Percentiles rank a stretch among this genome's conserved stretches.
Conservation (phyloP, 2,888 invertebrate species). For the Apamea anceps region DNA sequence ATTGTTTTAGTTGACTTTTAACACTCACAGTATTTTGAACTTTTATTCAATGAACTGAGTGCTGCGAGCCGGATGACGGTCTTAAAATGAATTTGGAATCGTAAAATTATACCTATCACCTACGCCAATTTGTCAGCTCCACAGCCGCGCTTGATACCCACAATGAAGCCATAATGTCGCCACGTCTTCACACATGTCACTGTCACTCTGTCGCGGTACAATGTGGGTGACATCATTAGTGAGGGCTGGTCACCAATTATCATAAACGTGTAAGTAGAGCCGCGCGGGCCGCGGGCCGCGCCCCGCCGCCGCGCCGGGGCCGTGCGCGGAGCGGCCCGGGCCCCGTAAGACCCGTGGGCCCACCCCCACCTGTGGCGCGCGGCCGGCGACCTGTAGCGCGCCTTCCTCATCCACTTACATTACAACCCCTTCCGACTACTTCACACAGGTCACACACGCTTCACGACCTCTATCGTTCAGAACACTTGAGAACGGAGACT, state of each 20-base stretch:
- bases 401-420: constrained; percentile 32
- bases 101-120: not conserved
- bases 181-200: constrained; percentile 2
- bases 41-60: not conserved
- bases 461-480: not conserved
- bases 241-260: constrained; percentile 44
- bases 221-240: constrained; percentile 57
- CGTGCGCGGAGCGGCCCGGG: not conserved
- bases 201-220: constrained; percentile 33
- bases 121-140: not conserved
- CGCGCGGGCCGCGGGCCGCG: not conserved
- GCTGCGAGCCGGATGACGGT: not conserved
- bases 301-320: not conserved
- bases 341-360: constrained; percentile 7
- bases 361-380: constrained; percentile 71
- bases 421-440: constrained; percentile 12
- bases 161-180: constrained; percentile 11
- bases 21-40: constrained; percentile 22
- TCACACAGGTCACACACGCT: not conserved
- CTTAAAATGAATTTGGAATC: not conserved
- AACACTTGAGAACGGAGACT: not conserved
- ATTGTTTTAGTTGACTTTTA: constrained; percentile 29
- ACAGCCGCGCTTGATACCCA: not conserved
- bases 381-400: constrained; percentile 72
- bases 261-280: constrained; percentile 40